A percentile compares a stretch with the other conserved stretches of the same genome.
Evolutionary conservation across 2,113 vertebrate genomes (phyloP).

Genomic region (Elachura formosa): DNA sequence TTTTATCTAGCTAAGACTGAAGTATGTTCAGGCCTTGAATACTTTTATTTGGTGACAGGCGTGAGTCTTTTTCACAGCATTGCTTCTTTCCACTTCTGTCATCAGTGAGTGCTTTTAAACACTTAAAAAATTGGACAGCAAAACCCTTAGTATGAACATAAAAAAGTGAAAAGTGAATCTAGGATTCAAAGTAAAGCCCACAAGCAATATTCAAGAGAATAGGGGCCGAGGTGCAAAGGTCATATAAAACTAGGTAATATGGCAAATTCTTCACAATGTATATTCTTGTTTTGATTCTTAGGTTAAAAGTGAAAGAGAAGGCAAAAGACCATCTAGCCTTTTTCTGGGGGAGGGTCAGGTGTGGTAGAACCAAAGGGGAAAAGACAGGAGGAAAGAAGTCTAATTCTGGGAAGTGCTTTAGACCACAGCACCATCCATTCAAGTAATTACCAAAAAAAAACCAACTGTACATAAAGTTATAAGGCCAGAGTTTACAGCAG

Average conservation of each 20-base stretch:
- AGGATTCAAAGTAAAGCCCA: not conserved
- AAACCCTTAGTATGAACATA: not conserved
- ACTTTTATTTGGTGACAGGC: not conserved
- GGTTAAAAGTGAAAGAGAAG: not conserved
- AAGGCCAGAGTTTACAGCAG: not conserved
- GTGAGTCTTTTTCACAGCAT: not conserved
- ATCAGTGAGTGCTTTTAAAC: not conserved
- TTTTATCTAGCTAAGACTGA: not conserved
- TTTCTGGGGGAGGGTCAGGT: not conserved
- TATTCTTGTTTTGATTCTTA: not conserved
- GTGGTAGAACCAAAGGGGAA: not conserved
- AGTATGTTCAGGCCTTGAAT: not conserved
- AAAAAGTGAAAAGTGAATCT: not conserved
- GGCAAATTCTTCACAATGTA: not conserved
- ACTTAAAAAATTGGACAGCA: not conserved
- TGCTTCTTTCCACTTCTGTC: not conserved
- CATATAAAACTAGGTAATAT: not conserved
- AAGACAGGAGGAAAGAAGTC: accelerated
- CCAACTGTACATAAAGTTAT: not conserved
- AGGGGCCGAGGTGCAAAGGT: not conserved
- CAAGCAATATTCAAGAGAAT: not conserved
- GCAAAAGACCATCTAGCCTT: not conserved
- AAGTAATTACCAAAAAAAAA: not conserved
- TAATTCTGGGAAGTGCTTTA: not conserved
- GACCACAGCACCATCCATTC: not conserved